Base-by-base conservation (phyloP, 2,797 vertebrate genomes). In the Discoglossus pictus region DNA sequence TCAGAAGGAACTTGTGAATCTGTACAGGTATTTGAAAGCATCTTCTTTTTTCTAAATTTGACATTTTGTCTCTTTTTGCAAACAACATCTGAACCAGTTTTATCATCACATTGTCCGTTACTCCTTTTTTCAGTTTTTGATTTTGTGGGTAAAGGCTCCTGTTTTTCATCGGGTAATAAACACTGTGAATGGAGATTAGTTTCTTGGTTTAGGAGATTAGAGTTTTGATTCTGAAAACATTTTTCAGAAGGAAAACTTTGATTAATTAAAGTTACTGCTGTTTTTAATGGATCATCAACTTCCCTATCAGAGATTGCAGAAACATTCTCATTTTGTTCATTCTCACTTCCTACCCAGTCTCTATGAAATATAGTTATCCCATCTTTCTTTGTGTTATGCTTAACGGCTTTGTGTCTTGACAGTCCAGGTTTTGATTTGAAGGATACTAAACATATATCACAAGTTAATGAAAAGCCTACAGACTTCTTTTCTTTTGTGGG, bases 321-420 rank as follows among this genome's bases (percentile, higher is more conserved):
- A 23, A 40, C 20, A 34, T 39, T 35, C 4, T 7, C 36, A 15
- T 43, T 60, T 4, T 35, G 20, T 51, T 9, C 21, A 47, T 50
- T 68, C 2, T 27, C 53, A 21, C 15, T 51, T 35, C 9, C 27
- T 31, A 21, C 11, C 7, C 52, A 11, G 24, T 51, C 7, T 42
- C 54, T 80, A 23, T 56, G 47, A 1, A 48, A 25, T 34, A 64
- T 73, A 15, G 55, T 3, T 6, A 76, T 15, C 12, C 84, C 76
- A 4, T 88, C 48, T 1, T 76, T 74, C 73, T 75, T 88, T 36
- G 83, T 76, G 63, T 84, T 85, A 68, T 99, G 96, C 66, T 98
- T 99, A 84, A 96, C 91, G 72, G 94, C 93, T 82, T 93, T 94
- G 79, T 98, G 97, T 79, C 95, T 91, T 76, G 92, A 96, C 79